Evolutionary conservation across 1,140 invertebrate species (phyloP).

Genomic region (Tachypleus tridentatus): DNA sequence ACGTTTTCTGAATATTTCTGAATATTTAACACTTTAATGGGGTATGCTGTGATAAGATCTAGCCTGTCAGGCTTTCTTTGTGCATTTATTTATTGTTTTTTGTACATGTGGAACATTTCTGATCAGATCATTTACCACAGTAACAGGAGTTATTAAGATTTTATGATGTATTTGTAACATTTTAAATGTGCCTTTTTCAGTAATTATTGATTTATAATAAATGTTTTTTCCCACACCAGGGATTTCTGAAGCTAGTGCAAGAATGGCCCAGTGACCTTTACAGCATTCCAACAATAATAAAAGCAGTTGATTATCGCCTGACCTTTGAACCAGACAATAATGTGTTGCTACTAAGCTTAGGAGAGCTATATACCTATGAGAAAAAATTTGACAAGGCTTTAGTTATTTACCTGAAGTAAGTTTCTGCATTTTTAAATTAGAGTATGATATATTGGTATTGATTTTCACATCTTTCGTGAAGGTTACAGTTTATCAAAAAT

Average conservation of each 20-base stretch:
- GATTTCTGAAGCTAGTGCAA: conserved; percentile 75
- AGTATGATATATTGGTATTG: conserved; percentile 13
- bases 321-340: conserved; percentile 53
- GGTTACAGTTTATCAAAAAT: too few relatives aligned
- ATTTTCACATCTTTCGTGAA: conserved; percentile 2
- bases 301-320: conserved; percentile 64
- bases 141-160: too few relatives aligned
- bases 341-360: conserved; percentile 71
- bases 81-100: too few relatives aligned
- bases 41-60: too few relatives aligned
- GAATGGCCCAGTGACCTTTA: conserved; percentile 81
- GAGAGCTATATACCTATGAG: conserved; percentile 80
- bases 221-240: conserved; percentile 32
- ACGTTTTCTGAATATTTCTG: too few relatives aligned
- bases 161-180: too few relatives aligned
- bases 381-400: conserved; percentile 86
- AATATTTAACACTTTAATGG: too few relatives aligned
- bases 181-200: too few relatives aligned
- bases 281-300: conserved; percentile 70
- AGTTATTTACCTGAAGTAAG: conserved; percentile 76
- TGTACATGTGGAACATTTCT: too few relatives aligned
- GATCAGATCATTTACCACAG: too few relatives aligned
- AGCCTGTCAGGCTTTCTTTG: too few relatives aligned
- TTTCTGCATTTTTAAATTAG: conserved; percentile 11
- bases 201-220: too few relatives aligned